Conservation (phyloP, 2,113 vertebrate genomes). For the Antechinus flavipes region DNA sequence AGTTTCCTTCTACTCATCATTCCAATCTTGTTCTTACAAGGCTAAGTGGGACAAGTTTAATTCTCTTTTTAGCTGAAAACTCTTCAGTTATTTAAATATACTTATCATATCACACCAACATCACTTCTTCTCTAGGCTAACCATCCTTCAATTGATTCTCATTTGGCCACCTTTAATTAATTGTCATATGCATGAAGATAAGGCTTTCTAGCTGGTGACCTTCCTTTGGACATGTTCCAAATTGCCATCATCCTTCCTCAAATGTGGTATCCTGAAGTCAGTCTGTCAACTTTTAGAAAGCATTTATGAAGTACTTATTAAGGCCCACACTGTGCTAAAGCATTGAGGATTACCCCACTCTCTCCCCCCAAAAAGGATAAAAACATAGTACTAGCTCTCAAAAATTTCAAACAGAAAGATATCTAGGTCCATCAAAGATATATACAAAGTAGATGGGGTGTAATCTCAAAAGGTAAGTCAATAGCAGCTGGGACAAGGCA, state of each 20-base stretch:
- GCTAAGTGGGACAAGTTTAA: background rate
- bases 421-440: background rate
- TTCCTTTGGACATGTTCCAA: background rate
- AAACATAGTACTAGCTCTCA: background rate
- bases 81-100: background rate
- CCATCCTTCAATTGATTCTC: background rate
- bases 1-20: background rate
- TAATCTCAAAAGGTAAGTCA: background rate
- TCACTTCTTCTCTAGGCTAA: background rate
- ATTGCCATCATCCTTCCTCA: background rate
- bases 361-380: background rate
- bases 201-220: background rate
- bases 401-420: background rate
- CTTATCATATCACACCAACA: background rate
- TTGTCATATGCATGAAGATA: background rate
- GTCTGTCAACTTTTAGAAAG: background rate
- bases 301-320: background rate
- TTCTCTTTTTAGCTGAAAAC: background rate
- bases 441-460: background rate
- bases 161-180: background rate
- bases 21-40: background rate
- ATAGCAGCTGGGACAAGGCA: background rate
- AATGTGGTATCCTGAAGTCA: background rate
- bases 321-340: background rate
- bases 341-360: background rate